A percentile compares a stretch with the other conserved stretches of the same genome.
Evolutionary conservation across 2,113 vertebrate genomes (phyloP).

Genomic region (Indicator indicator): DNA sequence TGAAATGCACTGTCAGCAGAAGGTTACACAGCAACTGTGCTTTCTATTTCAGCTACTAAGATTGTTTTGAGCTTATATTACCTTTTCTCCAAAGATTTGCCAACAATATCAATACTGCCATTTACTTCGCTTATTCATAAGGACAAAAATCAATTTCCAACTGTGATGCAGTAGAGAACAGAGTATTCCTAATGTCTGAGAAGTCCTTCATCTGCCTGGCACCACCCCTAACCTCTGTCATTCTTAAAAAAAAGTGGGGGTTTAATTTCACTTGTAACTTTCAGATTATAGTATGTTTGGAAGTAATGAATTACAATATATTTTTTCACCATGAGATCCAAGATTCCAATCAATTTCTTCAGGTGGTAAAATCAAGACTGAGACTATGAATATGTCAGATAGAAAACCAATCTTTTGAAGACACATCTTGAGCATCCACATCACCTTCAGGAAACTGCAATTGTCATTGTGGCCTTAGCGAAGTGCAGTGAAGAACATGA

Average conservation of each 20-base stretch:
- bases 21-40: background rate
- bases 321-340: background rate
- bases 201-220: background rate
- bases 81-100: background rate
- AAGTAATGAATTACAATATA: background rate
- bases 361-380: background rate
- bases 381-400: accelerated
- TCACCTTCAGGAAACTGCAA: background rate
- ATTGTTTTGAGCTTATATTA: background rate
- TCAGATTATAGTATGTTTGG: background rate
- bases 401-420: background rate
- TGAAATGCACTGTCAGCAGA: background rate
- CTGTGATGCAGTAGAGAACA: background rate
- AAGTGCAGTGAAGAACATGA: background rate
- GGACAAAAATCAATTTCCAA: background rate
- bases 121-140: background rate
- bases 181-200: background rate
- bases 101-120: background rate
- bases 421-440: background rate
- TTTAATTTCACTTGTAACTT: background rate
- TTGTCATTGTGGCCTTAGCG: background rate
- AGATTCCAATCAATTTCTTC: background rate
- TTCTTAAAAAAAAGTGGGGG: background rate
- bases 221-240: background rate
- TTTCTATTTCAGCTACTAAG: background rate